Percentiles rank a stretch among this genome's conserved stretches.
These are phyloP conservation scores for Centropus unirufus DNA, from an alignment of 2,113 vertebrate species.

Conservation along the genomic window DNA sequence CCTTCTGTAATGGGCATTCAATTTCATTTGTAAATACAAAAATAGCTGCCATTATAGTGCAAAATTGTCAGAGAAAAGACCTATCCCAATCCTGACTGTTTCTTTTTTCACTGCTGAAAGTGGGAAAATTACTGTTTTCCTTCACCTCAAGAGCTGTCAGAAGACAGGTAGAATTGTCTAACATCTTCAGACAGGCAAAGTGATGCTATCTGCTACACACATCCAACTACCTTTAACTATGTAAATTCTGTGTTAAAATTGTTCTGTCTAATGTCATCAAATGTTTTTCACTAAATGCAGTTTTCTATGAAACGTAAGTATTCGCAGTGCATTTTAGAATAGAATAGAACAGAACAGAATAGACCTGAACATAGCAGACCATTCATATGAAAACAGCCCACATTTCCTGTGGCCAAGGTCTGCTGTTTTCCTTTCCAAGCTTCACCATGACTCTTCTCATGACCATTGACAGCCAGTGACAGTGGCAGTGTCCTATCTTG, in stretches of 20 bases:
- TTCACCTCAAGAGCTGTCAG: not conserved
- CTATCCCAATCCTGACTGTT: not conserved
- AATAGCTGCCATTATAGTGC: not conserved
- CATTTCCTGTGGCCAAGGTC: not conserved
- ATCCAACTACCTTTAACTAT: not conserved
- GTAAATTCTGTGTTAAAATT: not conserved
- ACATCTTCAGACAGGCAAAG: not conserved
- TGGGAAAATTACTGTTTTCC: not conserved
- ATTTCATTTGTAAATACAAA: not conserved
- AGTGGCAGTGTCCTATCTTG: not conserved
- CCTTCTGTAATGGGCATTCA: not conserved
- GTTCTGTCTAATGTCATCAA: not conserved
- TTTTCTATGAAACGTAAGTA: not conserved
- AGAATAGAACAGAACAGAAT: not conserved
- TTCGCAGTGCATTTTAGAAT: not conserved
- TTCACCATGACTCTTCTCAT: not conserved
- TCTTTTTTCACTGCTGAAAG: not conserved
- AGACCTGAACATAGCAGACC: not conserved
- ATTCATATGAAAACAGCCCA: not conserved
- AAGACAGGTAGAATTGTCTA: not conserved
- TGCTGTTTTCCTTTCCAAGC: not conserved
- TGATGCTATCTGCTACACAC: not conserved
- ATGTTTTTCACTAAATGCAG: not conserved
- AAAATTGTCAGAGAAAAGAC: not conserved
- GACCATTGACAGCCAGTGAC: not conserved